Percentiles rank a stretch among this genome's conserved stretches.
Evolutionary conservation across 2,888 invertebrate genomes (phyloP).

Genomic region (Dolichomitus sp.): DNA sequence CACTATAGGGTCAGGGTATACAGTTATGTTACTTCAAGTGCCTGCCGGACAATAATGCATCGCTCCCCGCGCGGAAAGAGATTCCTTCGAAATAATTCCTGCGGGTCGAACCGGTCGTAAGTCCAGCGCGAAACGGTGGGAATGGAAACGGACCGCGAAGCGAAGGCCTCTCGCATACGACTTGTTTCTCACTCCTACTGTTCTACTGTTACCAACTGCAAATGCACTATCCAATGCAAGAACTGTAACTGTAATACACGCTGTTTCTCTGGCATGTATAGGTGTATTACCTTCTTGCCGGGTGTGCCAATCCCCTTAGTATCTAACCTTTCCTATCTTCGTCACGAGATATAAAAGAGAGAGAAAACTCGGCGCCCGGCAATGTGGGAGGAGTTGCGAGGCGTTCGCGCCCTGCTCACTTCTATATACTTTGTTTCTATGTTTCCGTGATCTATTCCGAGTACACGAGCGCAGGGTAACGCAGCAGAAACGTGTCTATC

Average conservation of each 20-base stretch:
- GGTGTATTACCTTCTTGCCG: conserved; percentile 64
- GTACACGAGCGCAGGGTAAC: not conserved
- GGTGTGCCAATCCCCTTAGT: conserved; percentile 72
- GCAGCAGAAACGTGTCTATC: not conserved
- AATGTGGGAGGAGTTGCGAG: conserved; percentile 60
- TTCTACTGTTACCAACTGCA: conserved; percentile 47
- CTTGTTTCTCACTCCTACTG: conserved; percentile 35
- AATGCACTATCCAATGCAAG: conserved; percentile 34
- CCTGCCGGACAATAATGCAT: conserved; percentile 27
- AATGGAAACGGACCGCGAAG: conserved; percentile 63
- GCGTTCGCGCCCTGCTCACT: conserved; percentile 29
- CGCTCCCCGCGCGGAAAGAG: not conserved
- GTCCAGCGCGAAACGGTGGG: conserved; percentile 59
- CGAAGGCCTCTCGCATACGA: conserved; percentile 51
- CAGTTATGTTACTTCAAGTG: not conserved
- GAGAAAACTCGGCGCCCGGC: conserved; percentile 20
- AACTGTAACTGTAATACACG: conserved; percentile 26
- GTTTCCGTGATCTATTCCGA: not conserved
- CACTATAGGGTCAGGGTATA: not conserved
- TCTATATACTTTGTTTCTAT: not conserved
- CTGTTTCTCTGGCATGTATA: not conserved
- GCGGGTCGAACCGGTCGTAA: conserved; percentile 33
- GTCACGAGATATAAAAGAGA: conserved; percentile 48
- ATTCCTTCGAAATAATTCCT: conserved; percentile 52
- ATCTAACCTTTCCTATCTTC: conserved; percentile 78